Base-by-base conservation (phyloP, 2,888 invertebrate species). In the Sarcophaga caerulescens region DNA sequence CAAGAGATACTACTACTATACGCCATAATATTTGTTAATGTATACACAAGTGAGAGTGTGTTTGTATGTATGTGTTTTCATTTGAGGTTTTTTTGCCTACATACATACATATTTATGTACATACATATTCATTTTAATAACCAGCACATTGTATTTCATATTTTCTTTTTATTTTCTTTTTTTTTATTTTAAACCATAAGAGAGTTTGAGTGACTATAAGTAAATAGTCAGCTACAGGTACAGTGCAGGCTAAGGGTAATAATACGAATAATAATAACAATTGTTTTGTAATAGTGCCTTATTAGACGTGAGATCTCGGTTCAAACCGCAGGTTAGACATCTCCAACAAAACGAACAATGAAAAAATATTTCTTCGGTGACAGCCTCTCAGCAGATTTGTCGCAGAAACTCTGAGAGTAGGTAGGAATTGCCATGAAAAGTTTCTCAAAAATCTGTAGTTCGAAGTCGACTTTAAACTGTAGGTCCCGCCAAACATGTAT, bases 91-190 rank as follows among this genome's bases (percentile, higher is more conserved):
- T 81, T 47, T 78, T 78, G 73, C 74, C 60, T 82, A 76, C 25
- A 5, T 8, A 35, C 35, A 8, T 78, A 84, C 76, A 83, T 83
- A 81, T 80, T 80, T 35, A n/a, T n/a, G n/a, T n/a, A 35, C 35
- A 35, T 81, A 84, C 76, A 83, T 83, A 81, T 80, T 77, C 83
- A 74, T 85, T 88, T 83, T 80, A 81, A 73, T 85, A 81, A 71
- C 73, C 76, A 73, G 59, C 76, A 86, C 78, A 81, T 76, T 82
- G 81, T 70, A 69, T 76, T 81, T 47, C 17, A 47, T 35, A 60
- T 59, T 68, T 52, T 45, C 23, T 10, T 44, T 63, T 12, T 21
- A 6, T 25, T 14, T 35, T 35, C 1, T n/a, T 47, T 52, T 17
- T 62, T 14, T 47, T 14, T 47, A 47, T 47, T 14, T 52, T 52